Conservation (phyloP, 2,113 vertebrate species). For the Bubo bubo region DNA sequence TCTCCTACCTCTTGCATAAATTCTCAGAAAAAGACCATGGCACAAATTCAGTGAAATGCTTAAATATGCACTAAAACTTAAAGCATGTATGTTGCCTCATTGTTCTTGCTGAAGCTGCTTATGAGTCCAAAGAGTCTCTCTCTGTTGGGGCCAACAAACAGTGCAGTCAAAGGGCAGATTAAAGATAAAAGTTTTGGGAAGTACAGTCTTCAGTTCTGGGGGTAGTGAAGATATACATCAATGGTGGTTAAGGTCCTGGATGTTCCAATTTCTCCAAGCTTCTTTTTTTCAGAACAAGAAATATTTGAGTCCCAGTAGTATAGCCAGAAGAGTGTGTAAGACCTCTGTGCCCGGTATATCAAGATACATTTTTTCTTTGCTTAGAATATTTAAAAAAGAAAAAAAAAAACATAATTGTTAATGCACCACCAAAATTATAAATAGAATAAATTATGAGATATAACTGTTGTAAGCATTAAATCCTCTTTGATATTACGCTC, state of each 20-base stretch:
- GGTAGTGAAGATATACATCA: neutral
- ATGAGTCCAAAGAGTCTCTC: neutral
- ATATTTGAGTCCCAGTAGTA: neutral
- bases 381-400: neutral
- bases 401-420: neutral
- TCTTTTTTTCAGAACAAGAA: neutral
- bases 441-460: slow-evolving; percentile 15
- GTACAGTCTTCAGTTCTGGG: neutral
- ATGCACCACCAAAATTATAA: neutral
- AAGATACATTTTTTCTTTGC: neutral
- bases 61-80: neutral
- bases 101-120: slow-evolving; percentile 7
- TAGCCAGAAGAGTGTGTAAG: neutral
- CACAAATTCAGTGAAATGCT: neutral
- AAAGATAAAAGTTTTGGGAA: neutral
- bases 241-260: neutral
- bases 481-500: slow-evolving; percentile 45
- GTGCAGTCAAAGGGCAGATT: neutral
- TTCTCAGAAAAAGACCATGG: neutral
- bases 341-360: neutral
- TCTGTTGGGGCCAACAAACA: neutral
- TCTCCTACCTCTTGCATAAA: neutral
- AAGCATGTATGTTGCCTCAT: neutral
- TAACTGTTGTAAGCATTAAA: slow-evolving; percentile 7
- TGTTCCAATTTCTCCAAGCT: neutral